Base-by-base conservation (phyloP, 2,113 vertebrate species). In the Scomber colias region DNA sequence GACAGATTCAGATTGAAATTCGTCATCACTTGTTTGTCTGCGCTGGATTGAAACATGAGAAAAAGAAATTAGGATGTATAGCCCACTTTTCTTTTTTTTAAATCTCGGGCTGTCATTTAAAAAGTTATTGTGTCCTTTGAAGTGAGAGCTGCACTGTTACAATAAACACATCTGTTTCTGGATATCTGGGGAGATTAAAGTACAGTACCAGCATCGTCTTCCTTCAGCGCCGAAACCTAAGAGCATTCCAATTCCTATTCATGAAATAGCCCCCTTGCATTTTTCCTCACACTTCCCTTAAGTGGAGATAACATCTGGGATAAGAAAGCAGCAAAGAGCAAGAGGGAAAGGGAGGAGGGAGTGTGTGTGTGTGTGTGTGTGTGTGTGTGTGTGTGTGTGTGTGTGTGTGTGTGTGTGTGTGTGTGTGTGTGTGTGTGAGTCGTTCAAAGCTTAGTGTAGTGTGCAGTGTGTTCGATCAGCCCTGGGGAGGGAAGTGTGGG, bases 271-370 rank as follows among this genome's bases (percentile, higher is more conserved):
- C 59, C 77, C 54, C 51, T 15, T 84, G 68, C 60, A 81, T 86
- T 83, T 89, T 67, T 76, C 49, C 86, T 87, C 85, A 87, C 90
- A 87, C 90, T 87, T 92, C 83, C 85, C 70, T 77, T 75, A 83
- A 91, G 89, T 84, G 84, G 83, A 92, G 90, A 92, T 93, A 91
- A 92, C 91, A 92, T 90, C 90, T 91, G 85, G 89, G 88, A 86
- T 82, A 89, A 88, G 89, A 85, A 77, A 71, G 85, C 61, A 30
- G 87, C 67, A 75, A 87, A 84, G 69, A 83, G 71, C 67, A 14
- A 81, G 74, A 82, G 72, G 82, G 74, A 63, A 82, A 50, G 59
- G 73, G 69, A 77, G 61, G 81, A 35, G 68, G 19, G 71, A 13
- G 71, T 6, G 27, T 24, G 44, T 76, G 86, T 70, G 75, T 79